Evolutionary conservation across 1,140 invertebrate species (phyloP).

Genomic region (Drosophila albomicans): DNA sequence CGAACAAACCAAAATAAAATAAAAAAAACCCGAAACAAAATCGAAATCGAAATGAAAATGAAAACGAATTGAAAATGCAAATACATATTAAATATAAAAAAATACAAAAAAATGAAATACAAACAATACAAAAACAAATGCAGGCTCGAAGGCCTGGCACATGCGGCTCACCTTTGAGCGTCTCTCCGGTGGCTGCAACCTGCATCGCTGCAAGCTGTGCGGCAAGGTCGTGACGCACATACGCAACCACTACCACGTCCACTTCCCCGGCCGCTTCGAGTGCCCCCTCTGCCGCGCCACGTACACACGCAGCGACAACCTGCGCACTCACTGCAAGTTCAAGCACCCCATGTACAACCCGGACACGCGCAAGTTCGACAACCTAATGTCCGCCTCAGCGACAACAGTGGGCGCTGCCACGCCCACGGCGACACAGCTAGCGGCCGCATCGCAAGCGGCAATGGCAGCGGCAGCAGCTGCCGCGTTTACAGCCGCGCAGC

Average conservation of each 20-base stretch:
- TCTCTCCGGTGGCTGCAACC: conserved; percentile 93
- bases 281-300: conserved; percentile 94
- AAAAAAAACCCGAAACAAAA: conserved; percentile 27
- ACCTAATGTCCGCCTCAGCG: conserved; percentile 86
- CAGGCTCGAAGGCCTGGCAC: conserved; percentile 95
- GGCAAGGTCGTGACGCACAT: conserved; percentile 96
- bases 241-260: conserved; percentile 95
- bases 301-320: conserved; percentile 94
- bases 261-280: conserved; percentile 94
- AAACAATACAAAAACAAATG: conserved; percentile 37
- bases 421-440: conserved; percentile 81
- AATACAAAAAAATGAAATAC: conserved; percentile 31
- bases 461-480: conserved; percentile 83
- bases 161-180: conserved; percentile 96
- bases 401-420: conserved; percentile 86
- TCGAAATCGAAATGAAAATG: conserved; percentile 26
- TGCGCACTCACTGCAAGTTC: conserved; percentile 95
- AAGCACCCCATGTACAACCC: conserved; percentile 93
- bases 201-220: conserved; percentile 95
- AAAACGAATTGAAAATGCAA: conserved; percentile 33
- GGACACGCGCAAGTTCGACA: conserved; percentile 93
- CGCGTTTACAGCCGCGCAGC: conserved; percentile 69
- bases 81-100: conserved; percentile 5
- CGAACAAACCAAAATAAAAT: conserved; percentile 60
- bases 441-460: conserved; percentile 73